Base-by-base conservation (phyloP, 2,888 invertebrate genomes). In the Morpho achilles region DNA sequence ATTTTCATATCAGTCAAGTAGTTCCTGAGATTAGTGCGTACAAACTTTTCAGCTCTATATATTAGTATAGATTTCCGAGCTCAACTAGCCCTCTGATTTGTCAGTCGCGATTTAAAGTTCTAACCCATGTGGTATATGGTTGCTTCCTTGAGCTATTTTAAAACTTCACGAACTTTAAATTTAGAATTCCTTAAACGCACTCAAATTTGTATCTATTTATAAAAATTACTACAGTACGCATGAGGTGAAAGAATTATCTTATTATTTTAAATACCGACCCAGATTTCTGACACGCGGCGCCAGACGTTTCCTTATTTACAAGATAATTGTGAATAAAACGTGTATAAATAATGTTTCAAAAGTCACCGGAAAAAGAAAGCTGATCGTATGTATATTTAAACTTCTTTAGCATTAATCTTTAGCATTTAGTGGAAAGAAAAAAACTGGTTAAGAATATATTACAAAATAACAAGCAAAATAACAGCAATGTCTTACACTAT, bases 211-310 rank as follows among this genome's bases (percentile, higher is more conserved):
- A 68, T 72, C 50, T 62, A 67, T 70, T 72, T 63, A 56, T 67
- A 69, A 72, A 75, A 74, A 72, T 71, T 69, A 72, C 62, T 57
- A 60, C 63, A 59, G 69, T 67, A 69, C 70, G 75, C 77, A 76
- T 71, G 73, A 76, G 77, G 75, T 74, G 76, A 80, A 78, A 77
- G 75, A 80, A 73, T 78, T 76, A 77, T 77, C 73, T 77, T 76
- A 74, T 78, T 79, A 82, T 75, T 70, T 76, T 80, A 77, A 72
- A 76, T 75, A 72, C 68, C 75, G 80, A 80, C 84, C 85, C 74
- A 83, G 75, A 78, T 84, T 68, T 65, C 67, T 63, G 64, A 49
- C 52, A 64, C 66, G 61, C 56, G 73, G 75, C 73, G 74, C 74
- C 72, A 64, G 68, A 65, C 69, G 67, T 71, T 79, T 82, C 76